Percentiles rank a stretch among this genome's conserved stretches.
Evolutionary conservation across 2,113 vertebrate genomes (phyloP).

Genomic region (Megaceryle torquata): DNA sequence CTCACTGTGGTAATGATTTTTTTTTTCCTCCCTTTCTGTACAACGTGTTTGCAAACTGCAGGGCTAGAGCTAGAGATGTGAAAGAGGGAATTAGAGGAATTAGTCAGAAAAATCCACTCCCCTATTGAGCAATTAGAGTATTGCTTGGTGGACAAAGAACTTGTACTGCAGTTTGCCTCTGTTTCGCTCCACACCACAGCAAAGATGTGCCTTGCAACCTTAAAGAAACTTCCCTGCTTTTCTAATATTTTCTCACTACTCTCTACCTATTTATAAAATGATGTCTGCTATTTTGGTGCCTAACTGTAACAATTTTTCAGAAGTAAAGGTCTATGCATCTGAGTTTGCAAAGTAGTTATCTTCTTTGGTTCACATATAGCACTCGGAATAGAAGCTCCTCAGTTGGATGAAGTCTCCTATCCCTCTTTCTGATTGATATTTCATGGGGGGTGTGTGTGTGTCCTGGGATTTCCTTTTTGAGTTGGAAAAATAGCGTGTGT

Average conservation of each 20-base stretch:
- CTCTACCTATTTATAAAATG: conserved; percentile 1
- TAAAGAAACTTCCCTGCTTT: not conserved
- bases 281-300: conserved; percentile 15
- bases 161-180: not conserved
- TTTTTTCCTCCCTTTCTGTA: not conserved
- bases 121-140: not conserved
- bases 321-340: not conserved
- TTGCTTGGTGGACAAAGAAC: not conserved
- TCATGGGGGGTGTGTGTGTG: not conserved
- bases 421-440: not conserved
- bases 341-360: not conserved
- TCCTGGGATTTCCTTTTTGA: not conserved
- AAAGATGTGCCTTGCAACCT: not conserved
- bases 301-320: not conserved
- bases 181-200: not conserved
- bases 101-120: not conserved
- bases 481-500: not conserved
- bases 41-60: not conserved
- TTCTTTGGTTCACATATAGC: not conserved
- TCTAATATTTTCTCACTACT: not conserved
- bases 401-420: not conserved
- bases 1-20: not conserved
- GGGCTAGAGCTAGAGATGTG: not conserved
- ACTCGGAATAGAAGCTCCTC: not conserved
- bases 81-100: not conserved